These are phyloP conservation scores for Catagonus wagneri DNA, from an alignment of 2,113 vertebrate genomes.

Conservation along the genomic window DNA sequence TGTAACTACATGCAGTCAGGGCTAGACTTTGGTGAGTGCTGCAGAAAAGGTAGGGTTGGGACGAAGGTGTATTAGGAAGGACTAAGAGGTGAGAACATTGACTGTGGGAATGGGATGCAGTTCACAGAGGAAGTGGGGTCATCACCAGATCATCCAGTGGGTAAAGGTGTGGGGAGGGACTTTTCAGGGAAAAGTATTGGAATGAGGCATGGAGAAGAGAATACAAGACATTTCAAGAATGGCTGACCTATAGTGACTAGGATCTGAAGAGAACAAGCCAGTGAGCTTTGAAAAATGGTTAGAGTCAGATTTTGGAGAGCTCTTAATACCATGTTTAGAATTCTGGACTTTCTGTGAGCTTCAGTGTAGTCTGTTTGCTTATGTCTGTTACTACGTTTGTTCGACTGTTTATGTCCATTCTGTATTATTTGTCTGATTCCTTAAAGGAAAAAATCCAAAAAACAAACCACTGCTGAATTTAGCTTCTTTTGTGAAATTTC, in stretches of 20 bases:
- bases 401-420: not conserved
- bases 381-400: no score
- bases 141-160: not conserved
- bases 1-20: not conserved
- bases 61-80: not conserved
- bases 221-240: not conserved
- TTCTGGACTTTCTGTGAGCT: not conserved
- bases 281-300: not conserved
- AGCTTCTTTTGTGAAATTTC: not conserved
- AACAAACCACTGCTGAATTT: not conserved
- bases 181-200: not conserved
- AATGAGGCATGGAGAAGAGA: not conserved
- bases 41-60: not conserved
- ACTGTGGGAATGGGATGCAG: not conserved
- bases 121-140: not conserved
- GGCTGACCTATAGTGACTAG: not conserved
- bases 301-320: not conserved
- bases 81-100: not conserved
- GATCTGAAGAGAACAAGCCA: not conserved
- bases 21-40: not conserved
- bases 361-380: not conserved
- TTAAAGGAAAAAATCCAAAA: not conserved
- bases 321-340: not conserved
- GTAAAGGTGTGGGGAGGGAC: not conserved
- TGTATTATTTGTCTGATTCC: not conserved